Conservation (phyloP, 1,140 invertebrate species). For the Scaptomyza hsui region DNA sequence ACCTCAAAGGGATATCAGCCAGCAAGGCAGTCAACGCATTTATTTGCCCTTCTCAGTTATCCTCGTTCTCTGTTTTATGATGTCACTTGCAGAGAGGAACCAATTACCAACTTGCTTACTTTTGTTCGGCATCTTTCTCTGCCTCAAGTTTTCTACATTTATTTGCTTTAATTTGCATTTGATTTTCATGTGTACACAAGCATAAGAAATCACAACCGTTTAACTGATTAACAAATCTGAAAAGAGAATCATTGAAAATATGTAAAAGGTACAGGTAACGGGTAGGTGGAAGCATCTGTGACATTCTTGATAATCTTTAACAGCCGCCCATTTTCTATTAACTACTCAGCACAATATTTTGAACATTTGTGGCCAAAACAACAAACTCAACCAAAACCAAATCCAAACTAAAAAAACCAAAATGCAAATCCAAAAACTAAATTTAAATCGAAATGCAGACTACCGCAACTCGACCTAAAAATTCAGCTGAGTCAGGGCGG, state of each 20-base stretch:
- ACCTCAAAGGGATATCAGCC: not conserved
- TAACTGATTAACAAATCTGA: slow-evolving; percentile 3
- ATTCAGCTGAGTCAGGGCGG: not conserved
- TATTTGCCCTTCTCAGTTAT: too few species aligned
- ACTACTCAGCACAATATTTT: not conserved
- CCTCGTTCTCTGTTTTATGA: slow-evolving; percentile 2
- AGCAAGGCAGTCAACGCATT: not conserved
- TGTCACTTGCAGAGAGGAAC: slow-evolving; percentile 7
- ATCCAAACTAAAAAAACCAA: not conserved
- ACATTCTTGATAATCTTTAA: too few species aligned
- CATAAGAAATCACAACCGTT: not conserved
- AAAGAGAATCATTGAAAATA: too few species aligned
- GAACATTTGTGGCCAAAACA: too few species aligned
- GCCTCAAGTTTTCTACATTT: slow-evolving; percentile 4
- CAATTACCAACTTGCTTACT: slow-evolving; percentile 21
- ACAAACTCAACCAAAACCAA: too few species aligned
- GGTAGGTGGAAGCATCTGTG: too few species aligned
- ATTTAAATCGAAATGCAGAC: slow-evolving; percentile 1
- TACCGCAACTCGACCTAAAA: too few species aligned
- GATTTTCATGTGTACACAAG: not conserved
- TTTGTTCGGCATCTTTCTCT: not conserved
- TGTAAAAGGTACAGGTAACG: too few species aligned
- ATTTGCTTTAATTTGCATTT: slow-evolving; percentile 26
- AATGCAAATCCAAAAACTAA: not conserved
- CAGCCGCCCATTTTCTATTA: too few species aligned